These are phyloP conservation scores for Montipora efflorescens DNA, from an alignment of 64 coral and sea anemone genomes.

Conservation along the genomic window DNA sequence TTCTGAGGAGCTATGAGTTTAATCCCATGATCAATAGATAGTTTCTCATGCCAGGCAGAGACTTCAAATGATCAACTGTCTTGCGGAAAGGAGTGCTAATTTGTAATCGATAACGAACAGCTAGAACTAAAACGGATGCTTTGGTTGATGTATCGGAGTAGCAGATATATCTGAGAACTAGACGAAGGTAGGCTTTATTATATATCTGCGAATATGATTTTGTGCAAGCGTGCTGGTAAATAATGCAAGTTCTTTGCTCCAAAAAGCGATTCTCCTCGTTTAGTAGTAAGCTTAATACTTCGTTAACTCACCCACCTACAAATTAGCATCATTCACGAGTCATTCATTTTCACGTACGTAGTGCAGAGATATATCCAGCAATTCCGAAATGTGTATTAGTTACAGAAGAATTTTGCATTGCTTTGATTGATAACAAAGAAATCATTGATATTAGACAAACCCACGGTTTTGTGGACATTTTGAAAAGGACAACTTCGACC, in stretches of 20 bases:
- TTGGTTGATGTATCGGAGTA: not conserved
- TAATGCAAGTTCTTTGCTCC: too few species aligned
- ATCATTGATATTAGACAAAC: not conserved
- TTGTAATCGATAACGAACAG: too few species aligned
- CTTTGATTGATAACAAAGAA: not conserved
- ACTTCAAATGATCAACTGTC: constrained; percentile 15
- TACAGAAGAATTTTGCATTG: not conserved
- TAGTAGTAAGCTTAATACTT: too few species aligned
- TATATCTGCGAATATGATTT: too few species aligned
- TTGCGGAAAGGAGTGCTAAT: too few species aligned
- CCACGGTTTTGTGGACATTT: not conserved
- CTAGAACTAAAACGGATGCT: not conserved
- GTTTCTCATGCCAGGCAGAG: not conserved
- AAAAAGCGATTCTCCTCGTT: not conserved
- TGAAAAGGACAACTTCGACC: not conserved
- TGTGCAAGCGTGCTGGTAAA: too few species aligned
- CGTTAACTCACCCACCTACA: too few species aligned
- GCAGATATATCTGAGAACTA: not conserved
- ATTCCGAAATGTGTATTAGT: too few species aligned
- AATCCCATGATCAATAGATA: not conserved
- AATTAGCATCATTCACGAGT: too few species aligned
- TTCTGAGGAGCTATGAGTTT: too few species aligned
- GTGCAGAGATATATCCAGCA: too few species aligned
- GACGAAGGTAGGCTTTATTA: not conserved
- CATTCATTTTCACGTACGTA: too few species aligned